phyloP scores from a whole-genome alignment of 2,888 invertebrate genomes.

The Eulithis prunata region DNA sequence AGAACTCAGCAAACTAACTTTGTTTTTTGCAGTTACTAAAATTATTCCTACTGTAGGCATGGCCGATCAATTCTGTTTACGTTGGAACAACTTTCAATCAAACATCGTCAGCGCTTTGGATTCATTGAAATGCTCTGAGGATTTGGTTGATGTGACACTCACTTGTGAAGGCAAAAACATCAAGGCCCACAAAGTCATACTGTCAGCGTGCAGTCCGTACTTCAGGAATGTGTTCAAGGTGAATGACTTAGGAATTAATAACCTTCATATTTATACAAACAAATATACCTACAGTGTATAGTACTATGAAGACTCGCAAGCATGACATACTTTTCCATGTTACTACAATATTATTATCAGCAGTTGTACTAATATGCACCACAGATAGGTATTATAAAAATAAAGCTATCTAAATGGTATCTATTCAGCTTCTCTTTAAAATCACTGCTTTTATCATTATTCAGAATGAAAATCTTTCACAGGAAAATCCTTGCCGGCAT shows the following conservation, averaged over 20 bases:
- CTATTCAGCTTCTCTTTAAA: neutral
- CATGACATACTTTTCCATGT: conserved; percentile 39
- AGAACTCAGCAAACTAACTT: conserved; percentile 51
- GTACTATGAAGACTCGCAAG: conserved; percentile 36
- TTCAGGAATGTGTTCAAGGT: conserved; percentile 90
- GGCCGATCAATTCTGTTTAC: conserved; percentile 89
- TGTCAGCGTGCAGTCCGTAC: conserved; percentile 90
- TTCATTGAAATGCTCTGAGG: conserved; percentile 87
- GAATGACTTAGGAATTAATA: conserved; percentile 80
- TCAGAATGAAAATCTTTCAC: conserved; percentile 34
- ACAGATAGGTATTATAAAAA: too few species aligned
- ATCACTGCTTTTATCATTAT: neutral
- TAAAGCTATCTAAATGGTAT: neutral
- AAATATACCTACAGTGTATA: conserved; percentile 43
- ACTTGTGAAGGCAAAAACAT: conserved; percentile 89
- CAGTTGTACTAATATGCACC: too few species aligned
- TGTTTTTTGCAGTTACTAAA: conserved; percentile 61
- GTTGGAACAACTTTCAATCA: conserved; percentile 90
- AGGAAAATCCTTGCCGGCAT: conserved; percentile 90
- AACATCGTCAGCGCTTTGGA: conserved; percentile 89
- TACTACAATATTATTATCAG: conserved; percentile 1
- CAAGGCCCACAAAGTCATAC: conserved; percentile 90
- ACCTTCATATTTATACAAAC: conserved; percentile 72
- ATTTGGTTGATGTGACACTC: conserved; percentile 89
- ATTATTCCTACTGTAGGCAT: conserved; percentile 65